phyloP scores from a whole-genome alignment of 2,888 invertebrate species.

The Scrobipalpa costella region DNA sequence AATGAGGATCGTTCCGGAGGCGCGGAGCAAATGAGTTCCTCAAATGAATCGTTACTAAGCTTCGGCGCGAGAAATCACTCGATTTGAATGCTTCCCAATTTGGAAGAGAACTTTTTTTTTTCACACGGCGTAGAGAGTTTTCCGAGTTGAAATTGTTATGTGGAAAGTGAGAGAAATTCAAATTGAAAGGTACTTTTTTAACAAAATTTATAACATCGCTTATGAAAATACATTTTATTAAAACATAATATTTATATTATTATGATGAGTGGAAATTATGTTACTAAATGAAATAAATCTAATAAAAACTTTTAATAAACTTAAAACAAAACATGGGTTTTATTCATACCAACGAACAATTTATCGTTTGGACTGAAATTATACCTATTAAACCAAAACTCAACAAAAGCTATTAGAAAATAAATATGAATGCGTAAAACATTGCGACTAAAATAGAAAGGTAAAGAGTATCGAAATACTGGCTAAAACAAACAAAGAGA shows the following conservation, averaged over 20 bases:
- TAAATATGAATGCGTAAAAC: not conserved
- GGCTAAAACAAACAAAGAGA: conserved; percentile 60
- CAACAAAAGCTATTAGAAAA: too few relatives aligned
- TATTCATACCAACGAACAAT: too few relatives aligned
- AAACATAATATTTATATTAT: too few relatives aligned
- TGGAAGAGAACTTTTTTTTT: conserved; percentile 48
- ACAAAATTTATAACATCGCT: too few relatives aligned
- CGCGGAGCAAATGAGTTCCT: conserved; percentile 70
- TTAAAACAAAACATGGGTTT: too few relatives aligned
- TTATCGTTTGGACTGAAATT: too few relatives aligned
- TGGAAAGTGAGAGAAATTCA: not conserved
- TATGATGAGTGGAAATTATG: too few relatives aligned
- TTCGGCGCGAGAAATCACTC: conserved; percentile 58
- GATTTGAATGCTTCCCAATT: conserved; percentile 59
- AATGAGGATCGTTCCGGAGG: conserved; percentile 67
- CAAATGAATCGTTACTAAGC: conserved; percentile 74
- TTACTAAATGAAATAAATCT: too few relatives aligned
- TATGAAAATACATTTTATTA: too few relatives aligned
- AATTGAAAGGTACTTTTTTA: too few relatives aligned
- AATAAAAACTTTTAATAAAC: too few relatives aligned
- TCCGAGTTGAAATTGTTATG: conserved; percentile 2
- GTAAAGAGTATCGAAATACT: conserved; percentile 36
- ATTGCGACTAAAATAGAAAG: conserved; percentile 12
- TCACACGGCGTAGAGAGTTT: conserved; percentile 32
- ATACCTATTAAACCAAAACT: too few relatives aligned